Evolutionary conservation across 2,888 invertebrate species (phyloP).

Genomic region (Eupithecia inturbata): DNA sequence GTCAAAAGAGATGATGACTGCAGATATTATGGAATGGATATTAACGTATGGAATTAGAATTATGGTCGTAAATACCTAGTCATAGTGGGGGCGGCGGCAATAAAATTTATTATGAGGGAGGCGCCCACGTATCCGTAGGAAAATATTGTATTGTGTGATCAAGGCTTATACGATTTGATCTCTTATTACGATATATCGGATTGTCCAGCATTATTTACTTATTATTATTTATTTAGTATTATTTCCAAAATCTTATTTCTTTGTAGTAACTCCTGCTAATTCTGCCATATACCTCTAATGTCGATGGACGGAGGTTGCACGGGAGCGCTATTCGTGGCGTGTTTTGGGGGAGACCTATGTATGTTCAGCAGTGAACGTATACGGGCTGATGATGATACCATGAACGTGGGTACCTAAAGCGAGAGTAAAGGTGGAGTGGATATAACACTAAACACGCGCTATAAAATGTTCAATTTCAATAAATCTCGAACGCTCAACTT

Average conservation of each 20-base stretch:
- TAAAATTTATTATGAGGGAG: conserved; percentile 41
- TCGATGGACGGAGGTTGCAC: no score
- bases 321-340: no score
- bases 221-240: background rate
- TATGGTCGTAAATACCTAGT: conserved; percentile 32
- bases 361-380: no score
- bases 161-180: conserved; percentile 26
- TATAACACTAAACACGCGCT: background rate
- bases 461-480: conserved; percentile 5
- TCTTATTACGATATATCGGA: background rate
- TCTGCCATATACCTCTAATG: background rate
- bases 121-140: conserved; percentile 31
- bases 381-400: no score
- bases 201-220: no score
- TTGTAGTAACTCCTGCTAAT: background rate
- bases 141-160: conserved; percentile 28
- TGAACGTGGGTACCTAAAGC: background rate
- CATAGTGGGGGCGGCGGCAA: conserved; percentile 38
- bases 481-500: background rate
- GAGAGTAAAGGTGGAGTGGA: background rate
- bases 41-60: background rate
- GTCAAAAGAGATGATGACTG: background rate
- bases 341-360: no score
- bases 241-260: background rate
- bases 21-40: conserved; percentile 23